Evolutionary conservation across 2,888 invertebrate species (phyloP).

Genomic region (Danaus chrysippus): DNA sequence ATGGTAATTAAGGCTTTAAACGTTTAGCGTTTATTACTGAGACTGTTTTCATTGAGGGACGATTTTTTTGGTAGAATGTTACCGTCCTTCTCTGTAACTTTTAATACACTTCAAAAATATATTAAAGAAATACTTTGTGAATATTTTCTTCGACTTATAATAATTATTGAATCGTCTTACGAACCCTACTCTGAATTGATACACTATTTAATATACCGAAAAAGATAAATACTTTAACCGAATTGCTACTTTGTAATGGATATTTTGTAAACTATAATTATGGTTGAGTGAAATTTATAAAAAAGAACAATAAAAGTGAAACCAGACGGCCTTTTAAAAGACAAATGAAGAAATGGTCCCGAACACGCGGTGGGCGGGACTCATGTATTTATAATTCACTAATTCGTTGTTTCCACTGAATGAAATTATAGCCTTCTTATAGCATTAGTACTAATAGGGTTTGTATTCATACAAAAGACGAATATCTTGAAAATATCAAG

Average conservation of each 20-base stretch:
- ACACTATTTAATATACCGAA: not conserved
- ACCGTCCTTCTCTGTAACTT: too few species aligned
- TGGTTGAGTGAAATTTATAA: constrained; percentile 47
- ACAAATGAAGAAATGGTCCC: constrained; percentile 69
- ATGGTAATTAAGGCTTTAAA: constrained; percentile 38
- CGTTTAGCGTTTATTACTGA: constrained; percentile 31
- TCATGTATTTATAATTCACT: constrained; percentile 74
- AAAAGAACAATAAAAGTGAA: constrained; percentile 42
- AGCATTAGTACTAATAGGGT: constrained; percentile 74
- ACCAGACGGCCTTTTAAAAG: constrained; percentile 51
- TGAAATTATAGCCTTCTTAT: constrained; percentile 72
- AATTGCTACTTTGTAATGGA: constrained; percentile 16
- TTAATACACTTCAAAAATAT: too few species aligned
- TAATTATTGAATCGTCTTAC: too few species aligned
- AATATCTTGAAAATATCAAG: not conserved
- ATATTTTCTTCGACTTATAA: not conserved
- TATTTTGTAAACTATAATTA: constrained; percentile 62
- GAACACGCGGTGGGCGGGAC: constrained; percentile 62
- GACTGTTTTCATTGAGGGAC: constrained; percentile 28
- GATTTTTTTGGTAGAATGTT: not conserved
- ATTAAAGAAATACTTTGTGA: constrained; percentile 10
- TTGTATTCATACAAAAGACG: constrained; percentile 17
- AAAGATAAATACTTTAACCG: not conserved
- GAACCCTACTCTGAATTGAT: not conserved
- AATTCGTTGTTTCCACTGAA: constrained; percentile 73